These are phyloP conservation scores for Chrysogorgia sp. DNA, from an alignment of 92 coral and sea anemone genomes.

Conservation along the genomic window DNA sequence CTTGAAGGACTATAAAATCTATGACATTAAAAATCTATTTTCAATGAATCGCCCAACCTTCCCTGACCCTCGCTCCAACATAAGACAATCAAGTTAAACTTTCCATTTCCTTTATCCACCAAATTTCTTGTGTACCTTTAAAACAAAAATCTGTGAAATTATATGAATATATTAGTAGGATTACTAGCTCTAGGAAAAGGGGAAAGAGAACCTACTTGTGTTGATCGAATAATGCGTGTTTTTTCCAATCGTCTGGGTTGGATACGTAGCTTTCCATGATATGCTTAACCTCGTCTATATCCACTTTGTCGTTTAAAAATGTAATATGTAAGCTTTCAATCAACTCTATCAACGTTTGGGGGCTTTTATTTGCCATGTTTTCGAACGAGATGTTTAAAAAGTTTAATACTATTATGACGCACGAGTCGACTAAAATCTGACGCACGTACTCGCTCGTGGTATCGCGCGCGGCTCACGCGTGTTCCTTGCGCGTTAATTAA, in stretches of 20 bases:
- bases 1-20: conserved; percentile 28
- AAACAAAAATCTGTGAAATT: not conserved
- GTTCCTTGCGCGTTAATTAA: too few relatives aligned
- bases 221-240: conserved; percentile 87
- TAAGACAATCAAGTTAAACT: conserved; percentile 83
- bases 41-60: conserved; percentile 81
- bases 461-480: too few relatives aligned
- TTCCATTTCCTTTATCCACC: conserved; percentile 97
- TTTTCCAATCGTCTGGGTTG: conserved; percentile 78
- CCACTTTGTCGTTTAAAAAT: conserved; percentile 72
- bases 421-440: too few relatives aligned
- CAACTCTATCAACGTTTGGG: conserved; percentile 70
- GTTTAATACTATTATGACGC: too few relatives aligned
- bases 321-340: conserved; percentile 66
- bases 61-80: conserved; percentile 99
- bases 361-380: conserved; percentile 13
- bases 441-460: not conserved
- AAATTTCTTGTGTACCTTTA: conserved; percentile 87
- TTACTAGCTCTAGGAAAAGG: too few relatives aligned
- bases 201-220: conserved; percentile 62
- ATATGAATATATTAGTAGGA: too few relatives aligned
- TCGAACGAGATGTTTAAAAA: not conserved
- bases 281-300: conserved; percentile 77
- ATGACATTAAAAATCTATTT: too few relatives aligned
- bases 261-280: conserved; percentile 78